These are phyloP conservation scores for Plebejus anna DNA, from an alignment of 2,888 invertebrate genomes.

Conservation along the genomic window DNA sequence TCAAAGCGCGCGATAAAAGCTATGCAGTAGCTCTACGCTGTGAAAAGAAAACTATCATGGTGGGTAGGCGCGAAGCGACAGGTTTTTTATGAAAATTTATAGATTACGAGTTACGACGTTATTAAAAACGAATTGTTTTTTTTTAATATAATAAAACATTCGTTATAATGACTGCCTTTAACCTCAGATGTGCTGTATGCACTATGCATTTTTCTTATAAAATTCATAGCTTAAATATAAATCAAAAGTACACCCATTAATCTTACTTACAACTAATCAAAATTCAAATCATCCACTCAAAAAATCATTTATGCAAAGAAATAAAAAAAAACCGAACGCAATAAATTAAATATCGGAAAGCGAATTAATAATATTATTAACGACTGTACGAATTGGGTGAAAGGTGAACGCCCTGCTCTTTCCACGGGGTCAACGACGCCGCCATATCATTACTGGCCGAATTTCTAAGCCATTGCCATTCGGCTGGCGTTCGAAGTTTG, in stretches of 20 bases:
- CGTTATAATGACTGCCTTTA: too few species aligned
- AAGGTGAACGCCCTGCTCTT: conserved; percentile 59
- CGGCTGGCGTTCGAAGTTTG: conserved; percentile 42
- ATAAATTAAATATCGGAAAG: background rate
- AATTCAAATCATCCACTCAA: background rate
- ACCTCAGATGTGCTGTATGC: too few species aligned
- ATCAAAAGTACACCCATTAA: background rate
- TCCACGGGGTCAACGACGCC: conserved; percentile 66
- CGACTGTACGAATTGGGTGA: conserved; percentile 67
- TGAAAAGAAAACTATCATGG: too few species aligned
- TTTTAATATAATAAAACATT: too few species aligned
- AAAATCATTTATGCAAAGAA: background rate
- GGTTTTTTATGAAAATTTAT: too few species aligned
- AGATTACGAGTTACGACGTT: too few species aligned
- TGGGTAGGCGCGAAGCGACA: too few species aligned
- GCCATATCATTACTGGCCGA: conserved; percentile 62
- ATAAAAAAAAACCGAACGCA: background rate
- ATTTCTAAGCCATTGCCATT: conserved; percentile 55
- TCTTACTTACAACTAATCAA: background rate
- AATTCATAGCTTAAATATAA: background rate
- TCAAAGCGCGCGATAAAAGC: too few species aligned
- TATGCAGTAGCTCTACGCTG: too few species aligned
- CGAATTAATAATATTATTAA: conserved; percentile 13
- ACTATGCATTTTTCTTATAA: too few species aligned
- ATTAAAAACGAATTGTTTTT: too few species aligned